A percentile compares a stretch with the other conserved stretches of the same genome.
Conservation (phyloP, 2,113 vertebrate species). For the Machaerirhynchus nigripectus region DNA sequence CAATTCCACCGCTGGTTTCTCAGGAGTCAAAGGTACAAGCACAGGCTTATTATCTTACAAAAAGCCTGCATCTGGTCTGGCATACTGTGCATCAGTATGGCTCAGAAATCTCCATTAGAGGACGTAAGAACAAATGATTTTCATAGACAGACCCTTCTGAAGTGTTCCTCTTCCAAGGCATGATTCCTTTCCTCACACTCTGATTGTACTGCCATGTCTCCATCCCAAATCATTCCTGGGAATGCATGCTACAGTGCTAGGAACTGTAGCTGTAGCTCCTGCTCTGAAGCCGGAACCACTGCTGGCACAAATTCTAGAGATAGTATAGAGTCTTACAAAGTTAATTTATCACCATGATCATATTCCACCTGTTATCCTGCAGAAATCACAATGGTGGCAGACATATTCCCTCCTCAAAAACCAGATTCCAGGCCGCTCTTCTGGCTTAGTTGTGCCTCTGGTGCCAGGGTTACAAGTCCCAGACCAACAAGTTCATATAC, state of each 20-base stretch:
- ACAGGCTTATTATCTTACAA: neutral
- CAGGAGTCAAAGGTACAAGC: neutral
- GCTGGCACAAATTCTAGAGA: neutral
- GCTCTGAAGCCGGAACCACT: neutral
- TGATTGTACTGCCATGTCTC: neutral
- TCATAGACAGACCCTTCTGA: neutral
- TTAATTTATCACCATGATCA: neutral
- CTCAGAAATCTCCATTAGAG: neutral
- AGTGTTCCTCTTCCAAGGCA: neutral
- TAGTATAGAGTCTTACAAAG: neutral
- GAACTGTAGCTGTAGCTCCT: neutral
- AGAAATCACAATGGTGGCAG: neutral
- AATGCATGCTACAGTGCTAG: neutral
- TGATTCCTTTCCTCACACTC: neutral
- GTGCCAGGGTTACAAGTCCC: neutral
- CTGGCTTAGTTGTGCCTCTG: neutral
- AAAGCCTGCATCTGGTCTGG: neutral
- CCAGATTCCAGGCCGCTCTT: neutral
- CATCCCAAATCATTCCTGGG: neutral
- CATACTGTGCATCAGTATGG: neutral
- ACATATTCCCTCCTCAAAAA: neutral
- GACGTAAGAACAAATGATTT: neutral
- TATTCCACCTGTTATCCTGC: neutral
- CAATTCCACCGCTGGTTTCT: neutral
- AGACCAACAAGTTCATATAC: neutral